Conservation (phyloP, 2,113 vertebrate species). For the Sturnira hondurensis region DNA sequence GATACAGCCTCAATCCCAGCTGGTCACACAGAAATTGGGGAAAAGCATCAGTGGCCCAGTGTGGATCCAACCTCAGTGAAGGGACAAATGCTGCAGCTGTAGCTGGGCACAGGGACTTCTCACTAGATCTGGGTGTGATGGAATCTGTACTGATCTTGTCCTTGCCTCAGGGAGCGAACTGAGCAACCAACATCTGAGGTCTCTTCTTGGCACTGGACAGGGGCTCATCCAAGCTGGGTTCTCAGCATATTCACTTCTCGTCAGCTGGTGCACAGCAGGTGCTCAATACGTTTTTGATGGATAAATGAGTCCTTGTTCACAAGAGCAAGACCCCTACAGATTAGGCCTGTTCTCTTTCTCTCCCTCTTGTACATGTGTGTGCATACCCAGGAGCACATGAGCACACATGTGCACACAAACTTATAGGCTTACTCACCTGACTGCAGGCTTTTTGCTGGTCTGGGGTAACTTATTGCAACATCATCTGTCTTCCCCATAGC, state of each 20-base stretch:
- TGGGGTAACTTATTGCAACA: neutral
- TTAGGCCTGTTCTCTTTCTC: neutral
- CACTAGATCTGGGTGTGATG: neutral
- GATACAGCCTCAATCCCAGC: too few relatives aligned
- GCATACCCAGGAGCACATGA: neutral
- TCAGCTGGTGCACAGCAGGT: too few relatives aligned
- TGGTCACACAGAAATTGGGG: neutral
- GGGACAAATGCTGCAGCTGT: neutral
- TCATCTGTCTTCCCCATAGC: neutral
- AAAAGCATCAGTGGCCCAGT: neutral
- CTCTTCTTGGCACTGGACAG: accelerated
- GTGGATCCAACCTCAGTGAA: neutral
- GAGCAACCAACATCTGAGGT: neutral
- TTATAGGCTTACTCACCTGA: neutral
- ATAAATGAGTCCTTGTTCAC: too few relatives aligned
- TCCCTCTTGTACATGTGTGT: neutral
- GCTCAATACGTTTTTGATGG: neutral
- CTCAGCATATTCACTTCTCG: too few relatives aligned
- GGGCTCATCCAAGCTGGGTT: neutral
- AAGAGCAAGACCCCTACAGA: neutral
- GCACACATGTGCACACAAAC: neutral
- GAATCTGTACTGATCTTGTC: neutral
- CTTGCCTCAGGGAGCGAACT: neutral
- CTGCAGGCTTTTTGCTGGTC: neutral
- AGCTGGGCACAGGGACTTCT: neutral